A percentile compares a stretch with the other conserved stretches of the same genome.
Conservation (phyloP, 2,113 vertebrate genomes). For the Hippocampus barbouri region DNA sequence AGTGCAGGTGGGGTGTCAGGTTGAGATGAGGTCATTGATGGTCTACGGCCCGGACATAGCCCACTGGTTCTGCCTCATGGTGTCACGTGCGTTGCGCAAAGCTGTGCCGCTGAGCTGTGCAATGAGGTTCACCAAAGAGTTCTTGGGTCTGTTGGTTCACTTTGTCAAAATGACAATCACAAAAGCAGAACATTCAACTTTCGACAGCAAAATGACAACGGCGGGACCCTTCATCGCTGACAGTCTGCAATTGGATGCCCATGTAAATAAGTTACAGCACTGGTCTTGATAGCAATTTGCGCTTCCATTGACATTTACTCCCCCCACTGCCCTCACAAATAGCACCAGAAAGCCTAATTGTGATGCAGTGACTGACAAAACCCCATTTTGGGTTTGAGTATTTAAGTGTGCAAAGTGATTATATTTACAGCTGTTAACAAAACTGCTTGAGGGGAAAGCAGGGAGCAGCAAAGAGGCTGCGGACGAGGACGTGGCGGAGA, state of each 20-base stretch:
- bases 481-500: slow-evolving; percentile 18
- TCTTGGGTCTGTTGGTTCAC: slow-evolving; percentile 24
- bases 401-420: slow-evolving; percentile 28
- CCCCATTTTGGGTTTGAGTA: slow-evolving; percentile 19
- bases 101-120: slow-evolving; percentile 15
- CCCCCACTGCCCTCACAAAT: slow-evolving; percentile 3
- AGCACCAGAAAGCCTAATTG: slow-evolving; percentile 16
- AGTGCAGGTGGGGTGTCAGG: slow-evolving; percentile 44
- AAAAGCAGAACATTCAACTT: not conserved
- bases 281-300: slow-evolving; percentile 29
- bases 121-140: slow-evolving; percentile 32
- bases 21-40: slow-evolving; percentile 63
- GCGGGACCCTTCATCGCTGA: slow-evolving; percentile 8
- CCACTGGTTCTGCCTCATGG: slow-evolving; percentile 35
- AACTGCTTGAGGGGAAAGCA: slow-evolving; percentile 42
- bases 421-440: slow-evolving; percentile 57
- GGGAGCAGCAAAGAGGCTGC: slow-evolving; percentile 22
- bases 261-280: slow-evolving; percentile 28
- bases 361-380: slow-evolving; percentile 44
- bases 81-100: slow-evolving; percentile 1
- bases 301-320: slow-evolving; percentile 18
- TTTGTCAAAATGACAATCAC: slow-evolving; percentile 1
- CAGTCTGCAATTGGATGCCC: slow-evolving; percentile 13
- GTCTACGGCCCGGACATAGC: slow-evolving; percentile 33
- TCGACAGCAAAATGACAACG: slow-evolving; percentile 16